Evolutionary conservation across 1,140 invertebrate genomes (phyloP).

Genomic region (Euborellia annulipes): DNA sequence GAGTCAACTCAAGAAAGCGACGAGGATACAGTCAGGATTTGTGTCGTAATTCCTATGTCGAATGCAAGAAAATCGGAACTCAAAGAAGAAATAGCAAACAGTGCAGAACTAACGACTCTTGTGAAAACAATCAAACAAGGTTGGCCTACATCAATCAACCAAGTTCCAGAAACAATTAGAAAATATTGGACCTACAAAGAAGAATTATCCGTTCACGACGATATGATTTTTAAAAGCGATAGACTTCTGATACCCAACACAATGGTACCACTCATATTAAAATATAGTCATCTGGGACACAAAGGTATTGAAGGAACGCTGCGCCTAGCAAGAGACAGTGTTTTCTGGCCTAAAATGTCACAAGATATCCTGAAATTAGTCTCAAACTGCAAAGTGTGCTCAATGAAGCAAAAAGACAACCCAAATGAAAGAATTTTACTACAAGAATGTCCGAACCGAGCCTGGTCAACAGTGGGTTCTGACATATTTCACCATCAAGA

Average conservation of each 20-base stretch:
- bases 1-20: too few relatives aligned
- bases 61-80: too few relatives aligned
- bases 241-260: background rate
- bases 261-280: too few relatives aligned
- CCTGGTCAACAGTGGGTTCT: background rate
- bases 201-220: slow-evolving; percentile 7
- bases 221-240: slow-evolving; percentile 3
- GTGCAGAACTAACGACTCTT: too few relatives aligned
- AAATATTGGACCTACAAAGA: slow-evolving; percentile 8
- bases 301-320: background rate
- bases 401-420: background rate
- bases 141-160: background rate
- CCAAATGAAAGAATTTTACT: background rate
- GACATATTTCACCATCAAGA: slow-evolving; percentile 3
- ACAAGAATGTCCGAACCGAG: background rate
- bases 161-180: background rate
- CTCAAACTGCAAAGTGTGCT: background rate
- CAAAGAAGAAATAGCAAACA: too few relatives aligned
- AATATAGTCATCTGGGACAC: background rate
- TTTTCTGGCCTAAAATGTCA: slow-evolving; percentile 5
- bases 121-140: too few relatives aligned
- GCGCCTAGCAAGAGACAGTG: background rate
- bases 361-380: slow-evolving; percentile 4
- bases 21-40: too few relatives aligned
- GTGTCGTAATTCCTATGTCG: too few relatives aligned